Base-by-base conservation (phyloP, 2,113 vertebrate species). In the Bombycilla garrulus region DNA sequence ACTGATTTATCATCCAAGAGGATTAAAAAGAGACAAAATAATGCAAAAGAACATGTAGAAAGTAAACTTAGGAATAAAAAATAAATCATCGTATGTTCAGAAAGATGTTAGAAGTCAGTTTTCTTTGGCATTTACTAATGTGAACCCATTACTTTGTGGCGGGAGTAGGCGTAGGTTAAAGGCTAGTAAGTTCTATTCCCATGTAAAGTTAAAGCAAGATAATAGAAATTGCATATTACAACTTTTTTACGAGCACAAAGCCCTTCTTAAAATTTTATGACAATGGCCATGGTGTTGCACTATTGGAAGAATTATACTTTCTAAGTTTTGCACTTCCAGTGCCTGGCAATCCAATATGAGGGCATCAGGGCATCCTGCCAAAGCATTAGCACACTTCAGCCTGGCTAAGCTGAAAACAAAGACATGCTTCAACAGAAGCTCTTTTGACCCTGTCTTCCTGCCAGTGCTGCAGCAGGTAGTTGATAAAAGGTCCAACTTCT, bases 121-220 rank as follows among this genome's bases (percentile, higher is more conserved):
- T 94, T 97, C 67, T 96, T 97, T 95, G 64, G 66, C 91, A 82
- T 88, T 92, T 92, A 54, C 47, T 88, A 56, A 92, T 88, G 58
- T 45, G 12, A 95, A 92, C 62, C 15, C 62, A 61, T 69, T 92
- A 44, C 57, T 95, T 91, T 69, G 40, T 83, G 58, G 47, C 90
- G 64, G 7, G 38, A 93, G 94, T 95, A 48, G 65, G 81, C 42
- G 45, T 94, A 88, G 85, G 51, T 91, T 94, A 92, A 97, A 94
- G 78, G 40, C 57, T 76, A 64, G 22, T 78, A 83, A 90, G 3
- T 56, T 91, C 25, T 76, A 58, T 92, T 95, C 89, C 70, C 71
- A 82, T 58, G 11, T 65, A 90, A 86, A 51, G 57, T 81, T 86
- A 71, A 78, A 95, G 56, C 1, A 4, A 86, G 53, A 45, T 36